Percentiles rank a stretch among this genome's conserved stretches.
These are phyloP conservation scores for Cyclopterus lumpus DNA, from an alignment of 2,797 vertebrate genomes.

Conservation along the genomic window DNA sequence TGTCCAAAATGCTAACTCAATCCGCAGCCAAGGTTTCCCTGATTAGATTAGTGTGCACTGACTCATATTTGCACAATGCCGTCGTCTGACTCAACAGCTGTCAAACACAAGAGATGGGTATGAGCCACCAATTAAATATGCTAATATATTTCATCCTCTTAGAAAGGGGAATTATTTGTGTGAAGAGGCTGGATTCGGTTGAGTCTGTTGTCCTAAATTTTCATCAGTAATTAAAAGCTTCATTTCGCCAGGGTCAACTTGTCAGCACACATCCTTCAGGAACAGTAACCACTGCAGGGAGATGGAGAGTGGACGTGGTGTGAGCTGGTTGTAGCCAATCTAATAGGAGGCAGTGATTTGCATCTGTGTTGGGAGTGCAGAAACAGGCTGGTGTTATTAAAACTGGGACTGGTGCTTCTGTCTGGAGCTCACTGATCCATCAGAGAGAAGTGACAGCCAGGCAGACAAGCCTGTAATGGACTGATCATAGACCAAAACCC, in stretches of 20 bases:
- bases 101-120: constrained; percentile 65
- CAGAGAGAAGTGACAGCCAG: constrained; percentile 77
- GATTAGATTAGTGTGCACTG: constrained; percentile 76
- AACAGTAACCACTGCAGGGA: constrained; percentile 30
- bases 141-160: constrained; percentile 78
- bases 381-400: constrained; percentile 66
- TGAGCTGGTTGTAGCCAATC: constrained; percentile 32
- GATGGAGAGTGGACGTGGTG: constrained; percentile 1
- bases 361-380: constrained; percentile 45
- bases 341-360: constrained; percentile 58
- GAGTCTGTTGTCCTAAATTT: constrained; percentile 54
- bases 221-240: constrained; percentile 60
- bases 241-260: constrained; percentile 30
- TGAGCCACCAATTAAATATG: constrained; percentile 75
- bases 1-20: constrained; percentile 71
- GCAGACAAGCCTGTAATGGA: constrained; percentile 77
- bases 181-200: constrained; percentile 39
- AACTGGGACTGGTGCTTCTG: constrained; percentile 66
- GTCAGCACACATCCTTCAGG: constrained; percentile 20
- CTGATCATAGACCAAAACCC: constrained; percentile 69
- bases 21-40: constrained; percentile 62
- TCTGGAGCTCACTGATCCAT: constrained; percentile 77
- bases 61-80: constrained; percentile 73
- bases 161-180: constrained; percentile 58
- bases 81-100: constrained; percentile 78